phyloP scores from a whole-genome alignment of 2,888 invertebrate species.

The Sminthurides aquaticus region DNA sequence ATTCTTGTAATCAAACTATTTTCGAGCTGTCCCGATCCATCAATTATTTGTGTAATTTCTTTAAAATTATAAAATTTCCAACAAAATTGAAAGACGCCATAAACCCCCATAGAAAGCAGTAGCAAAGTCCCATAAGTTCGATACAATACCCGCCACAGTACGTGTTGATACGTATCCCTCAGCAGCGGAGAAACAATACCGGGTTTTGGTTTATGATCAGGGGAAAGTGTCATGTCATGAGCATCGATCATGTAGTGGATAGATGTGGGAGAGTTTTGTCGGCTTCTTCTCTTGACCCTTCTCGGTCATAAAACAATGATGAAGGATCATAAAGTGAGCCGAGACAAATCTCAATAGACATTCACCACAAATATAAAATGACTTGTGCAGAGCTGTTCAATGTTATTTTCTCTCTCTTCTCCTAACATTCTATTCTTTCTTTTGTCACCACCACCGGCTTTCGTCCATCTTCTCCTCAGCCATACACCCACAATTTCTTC shows the following conservation, averaged over 20 bases:
- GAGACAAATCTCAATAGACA: conserved; percentile 43
- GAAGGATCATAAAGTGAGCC: conserved; percentile 43
- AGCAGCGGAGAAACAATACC: not conserved
- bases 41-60: no score
- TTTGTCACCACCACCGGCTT: not conserved
- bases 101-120: no score
- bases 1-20: no score
- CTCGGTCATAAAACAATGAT: conserved; percentile 43
- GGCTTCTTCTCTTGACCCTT: conserved; percentile 25
- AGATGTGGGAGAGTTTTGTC: conserved; percentile 7
- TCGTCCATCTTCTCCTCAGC: not conserved
- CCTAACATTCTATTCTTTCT: not conserved
- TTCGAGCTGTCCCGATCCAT: no score
- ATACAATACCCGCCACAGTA: no score
- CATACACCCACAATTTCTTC: not conserved
- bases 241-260: conserved; percentile 25
- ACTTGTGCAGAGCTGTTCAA: not conserved
- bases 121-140: no score
- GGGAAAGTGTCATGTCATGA: conserved; percentile 26
- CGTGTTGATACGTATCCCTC: no score
- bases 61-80: no score
- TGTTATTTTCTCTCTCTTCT: not conserved
- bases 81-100: no score
- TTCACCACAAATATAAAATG: conserved; percentile 3
- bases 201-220: conserved; percentile 25